Percentiles rank a stretch among this genome's conserved stretches.
Evolutionary conservation across 1,140 invertebrate genomes (phyloP).

Genomic region (Triops longicaudatus): DNA sequence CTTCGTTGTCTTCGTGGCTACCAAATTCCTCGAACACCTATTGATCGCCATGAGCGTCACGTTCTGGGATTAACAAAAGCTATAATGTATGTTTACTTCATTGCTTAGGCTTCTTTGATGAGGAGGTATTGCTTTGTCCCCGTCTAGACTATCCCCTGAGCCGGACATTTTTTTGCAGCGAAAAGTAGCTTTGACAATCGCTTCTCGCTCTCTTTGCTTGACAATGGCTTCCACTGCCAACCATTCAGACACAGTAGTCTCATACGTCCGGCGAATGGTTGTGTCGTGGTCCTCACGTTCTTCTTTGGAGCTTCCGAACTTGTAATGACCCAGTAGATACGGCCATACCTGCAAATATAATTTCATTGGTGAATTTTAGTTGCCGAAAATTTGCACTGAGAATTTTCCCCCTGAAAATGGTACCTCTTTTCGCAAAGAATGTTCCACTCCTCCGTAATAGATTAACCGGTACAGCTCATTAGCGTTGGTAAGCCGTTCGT

Average conservation of each 20-base stretch:
- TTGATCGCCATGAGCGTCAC: neutral
- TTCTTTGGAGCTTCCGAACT: constrained; percentile 62
- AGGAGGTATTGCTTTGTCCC: constrained; percentile 31
- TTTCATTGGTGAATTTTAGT: neutral
- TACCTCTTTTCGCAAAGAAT: constrained; percentile 63
- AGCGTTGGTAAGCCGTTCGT: constrained; percentile 50
- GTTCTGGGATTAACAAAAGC: neutral
- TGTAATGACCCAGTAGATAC: constrained; percentile 77
- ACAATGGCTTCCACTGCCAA: constrained; percentile 86
- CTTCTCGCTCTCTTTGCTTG: constrained; percentile 66
- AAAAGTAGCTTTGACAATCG: constrained; percentile 39
- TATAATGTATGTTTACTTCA: constrained; percentile 41
- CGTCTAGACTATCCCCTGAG: constrained; percentile 35
- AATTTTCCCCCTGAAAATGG: too few relatives aligned
- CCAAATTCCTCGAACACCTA: neutral
- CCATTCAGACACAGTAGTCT: constrained; percentile 90
- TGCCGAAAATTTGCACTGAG: neutral
- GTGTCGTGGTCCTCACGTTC: constrained; percentile 59
- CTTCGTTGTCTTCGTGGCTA: neutral
- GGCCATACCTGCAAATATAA: constrained; percentile 63
- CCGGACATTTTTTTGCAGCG: constrained; percentile 27
- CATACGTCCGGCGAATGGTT: constrained; percentile 61
- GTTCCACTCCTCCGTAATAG: constrained; percentile 77
- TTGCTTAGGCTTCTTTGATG: constrained; percentile 45
- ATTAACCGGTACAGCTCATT: constrained; percentile 70